Evolutionary conservation across 2,797 vertebrate genomes (phyloP), one percentile per base, ranked within the genome.

Genomic region (Hapalemur alaotrensis): DNA sequence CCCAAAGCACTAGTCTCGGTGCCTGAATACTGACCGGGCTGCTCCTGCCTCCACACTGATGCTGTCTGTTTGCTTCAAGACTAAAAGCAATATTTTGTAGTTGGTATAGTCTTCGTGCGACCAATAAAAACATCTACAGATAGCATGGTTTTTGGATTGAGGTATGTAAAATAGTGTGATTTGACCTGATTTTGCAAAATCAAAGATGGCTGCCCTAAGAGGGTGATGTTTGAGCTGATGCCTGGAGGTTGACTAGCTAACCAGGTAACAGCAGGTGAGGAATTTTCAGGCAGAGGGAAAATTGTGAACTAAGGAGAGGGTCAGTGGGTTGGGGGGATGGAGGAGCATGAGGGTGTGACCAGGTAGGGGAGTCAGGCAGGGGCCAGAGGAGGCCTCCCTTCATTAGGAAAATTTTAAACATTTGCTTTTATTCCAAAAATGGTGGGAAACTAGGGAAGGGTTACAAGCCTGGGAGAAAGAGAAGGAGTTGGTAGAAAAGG

Each of bases 291-390:
- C 46, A 35, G 46, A 84, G 81, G n/a, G 43, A 5, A 72, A 61
- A n/a, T 1, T 32, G 28, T 32, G 32, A 54, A 41, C 30, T 38
- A 8, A 10, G n/a, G 65, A 30, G n/a, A 18, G 28, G 20, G 3
- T 22, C 72, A 2, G 63, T 10, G 50, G 4, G 0, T 6, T 25
- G 9, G 12, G 30, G 48, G 15, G 11, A 2, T 10, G 20, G 72
- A 38, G 25, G 1, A 54, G 35, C 76, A 54, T 23, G 4, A 14
- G 59, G 14, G 18, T 0, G 2, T n/a, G 59, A 20, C 4, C 4
- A 15, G 78, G 25, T 43, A 12, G 25, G 46, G 23, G 43, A 20
- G 46, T 13, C 2, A 2, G 2, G 25, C 46, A 20, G 4, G 0
- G 50, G 12, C 32, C 35, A 4, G n/a, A 61, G 50, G 65, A 52